phyloP scores from a whole-genome alignment of 2,888 invertebrate species.

The Ennomos erosarius region DNA sequence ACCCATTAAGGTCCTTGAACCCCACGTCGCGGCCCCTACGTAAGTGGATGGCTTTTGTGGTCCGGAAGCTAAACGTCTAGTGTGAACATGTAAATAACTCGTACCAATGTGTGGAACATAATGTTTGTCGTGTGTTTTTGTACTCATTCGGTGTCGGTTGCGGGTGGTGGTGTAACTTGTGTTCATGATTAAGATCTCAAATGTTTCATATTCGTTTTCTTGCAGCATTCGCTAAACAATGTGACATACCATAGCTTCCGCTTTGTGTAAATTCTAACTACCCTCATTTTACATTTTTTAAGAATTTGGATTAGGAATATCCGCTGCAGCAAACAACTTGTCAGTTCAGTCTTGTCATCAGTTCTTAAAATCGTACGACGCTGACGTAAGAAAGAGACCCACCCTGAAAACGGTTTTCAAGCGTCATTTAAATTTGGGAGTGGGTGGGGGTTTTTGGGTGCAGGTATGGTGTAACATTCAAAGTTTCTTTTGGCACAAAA shows the following conservation, averaged over 20 bases:
- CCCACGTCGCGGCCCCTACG: conserved; percentile 69
- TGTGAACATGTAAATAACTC: conserved; percentile 36
- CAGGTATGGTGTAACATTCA: conserved; percentile 21
- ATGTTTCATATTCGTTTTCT: background rate
- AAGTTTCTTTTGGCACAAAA: conserved; percentile 14
- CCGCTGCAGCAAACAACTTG: too few species aligned
- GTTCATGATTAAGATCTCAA: conserved; percentile 9
- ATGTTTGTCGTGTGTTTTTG: conserved; percentile 40
- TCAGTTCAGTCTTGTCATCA: too few species aligned
- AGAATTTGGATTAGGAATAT: background rate
- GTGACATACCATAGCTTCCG: conserved; percentile 12
- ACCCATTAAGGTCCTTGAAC: conserved; percentile 75
- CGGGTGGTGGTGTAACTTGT: conserved; percentile 38
- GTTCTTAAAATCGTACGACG: too few species aligned
- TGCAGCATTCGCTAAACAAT: conserved; percentile 2
- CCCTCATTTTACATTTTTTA: conserved; percentile 15
- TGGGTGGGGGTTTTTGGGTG: conserved; percentile 11
- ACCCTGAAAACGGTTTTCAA: background rate
- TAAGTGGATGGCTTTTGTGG: conserved; percentile 60
- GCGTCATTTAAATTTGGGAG: conserved; percentile 10
- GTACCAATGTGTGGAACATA: conserved; percentile 56
- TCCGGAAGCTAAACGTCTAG: conserved; percentile 30
- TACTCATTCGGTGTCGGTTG: conserved; percentile 29
- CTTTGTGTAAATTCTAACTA: conserved; percentile 36
- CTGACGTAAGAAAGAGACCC: too few species aligned